These are phyloP conservation scores for Thysanoteuthis rhombus DNA, from an alignment of 2,888 invertebrate species.

Conservation along the genomic window DNA sequence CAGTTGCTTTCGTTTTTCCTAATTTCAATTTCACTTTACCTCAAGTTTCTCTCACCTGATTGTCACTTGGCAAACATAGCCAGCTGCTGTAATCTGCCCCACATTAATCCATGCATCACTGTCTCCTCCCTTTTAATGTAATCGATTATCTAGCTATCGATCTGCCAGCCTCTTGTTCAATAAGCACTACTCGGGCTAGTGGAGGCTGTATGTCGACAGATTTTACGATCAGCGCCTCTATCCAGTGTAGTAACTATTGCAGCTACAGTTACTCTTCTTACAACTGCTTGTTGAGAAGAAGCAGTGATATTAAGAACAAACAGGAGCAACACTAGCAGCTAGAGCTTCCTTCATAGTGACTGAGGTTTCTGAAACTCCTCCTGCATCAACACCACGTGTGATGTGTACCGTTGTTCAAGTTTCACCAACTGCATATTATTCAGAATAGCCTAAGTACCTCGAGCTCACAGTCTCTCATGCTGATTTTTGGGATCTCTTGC, in stretches of 20 bases:
- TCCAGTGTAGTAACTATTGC: background rate
- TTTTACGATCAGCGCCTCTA: background rate
- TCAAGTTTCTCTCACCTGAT: background rate
- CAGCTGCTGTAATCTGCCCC: background rate
- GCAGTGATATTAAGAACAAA: background rate
- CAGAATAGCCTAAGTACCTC: too few relatives aligned
- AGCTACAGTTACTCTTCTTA: background rate
- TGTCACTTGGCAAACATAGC: background rate
- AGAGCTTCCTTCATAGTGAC: too few relatives aligned
- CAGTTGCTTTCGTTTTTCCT: background rate
- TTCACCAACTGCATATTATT: background rate
- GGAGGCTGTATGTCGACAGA: slow-evolving; percentile 12
- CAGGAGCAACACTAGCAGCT: background rate
- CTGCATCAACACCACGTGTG: background rate
- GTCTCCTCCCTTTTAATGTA: slow-evolving; percentile 12
- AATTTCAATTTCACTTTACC: background rate
- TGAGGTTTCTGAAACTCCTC: slow-evolving; percentile 12
- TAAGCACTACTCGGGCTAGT: background rate
- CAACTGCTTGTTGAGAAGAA: background rate
- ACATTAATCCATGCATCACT: background rate
- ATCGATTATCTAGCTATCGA: background rate
- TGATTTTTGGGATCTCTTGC: background rate
- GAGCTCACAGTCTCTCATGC: background rate
- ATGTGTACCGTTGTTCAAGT: background rate
- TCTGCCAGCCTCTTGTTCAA: background rate